Conservation (phyloP, 2,113 vertebrate genomes). For the Gopherus evgoodei region DNA sequence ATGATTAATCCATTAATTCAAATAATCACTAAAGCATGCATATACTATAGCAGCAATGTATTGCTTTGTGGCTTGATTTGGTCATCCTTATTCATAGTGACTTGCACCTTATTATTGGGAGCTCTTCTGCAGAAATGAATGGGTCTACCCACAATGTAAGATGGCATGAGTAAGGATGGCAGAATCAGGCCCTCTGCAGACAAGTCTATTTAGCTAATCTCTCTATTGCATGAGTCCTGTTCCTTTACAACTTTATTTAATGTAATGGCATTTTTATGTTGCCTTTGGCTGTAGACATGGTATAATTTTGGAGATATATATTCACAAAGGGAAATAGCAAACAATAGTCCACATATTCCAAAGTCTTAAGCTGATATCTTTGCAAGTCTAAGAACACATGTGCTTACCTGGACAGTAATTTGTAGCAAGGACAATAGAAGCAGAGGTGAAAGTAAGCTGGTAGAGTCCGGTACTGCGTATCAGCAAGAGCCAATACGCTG, state of each 20-base stretch:
- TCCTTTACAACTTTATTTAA: constrained; percentile 52
- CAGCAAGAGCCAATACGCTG: no score
- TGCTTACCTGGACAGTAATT: constrained; percentile 64
- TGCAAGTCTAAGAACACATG: constrained; percentile 55
- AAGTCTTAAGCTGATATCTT: constrained; percentile 47
- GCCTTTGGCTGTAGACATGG: constrained; percentile 47
- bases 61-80: neutral
- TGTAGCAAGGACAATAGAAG: constrained; percentile 53
- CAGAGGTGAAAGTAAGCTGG: no score
- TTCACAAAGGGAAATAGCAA: constrained; percentile 36
- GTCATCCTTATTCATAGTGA: neutral
- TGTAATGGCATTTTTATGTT: constrained; percentile 66
- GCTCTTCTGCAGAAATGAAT: neutral
- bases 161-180: neutral
- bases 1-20: constrained; percentile 69
- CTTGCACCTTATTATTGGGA: constrained; percentile 6
- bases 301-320: constrained; percentile 56
- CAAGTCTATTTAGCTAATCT: constrained; percentile 21
- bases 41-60: neutral
- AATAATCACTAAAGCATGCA: neutral
- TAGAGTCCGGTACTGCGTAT: no score
- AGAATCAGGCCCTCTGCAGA: neutral
- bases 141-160: neutral
- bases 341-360: constrained; percentile 64
- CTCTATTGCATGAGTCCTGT: neutral